Percentiles rank a stretch among this genome's conserved stretches.
Evolutionary conservation across 2,888 invertebrate species (phyloP).

Genomic region (Cryptocheilus praepositus): DNA sequence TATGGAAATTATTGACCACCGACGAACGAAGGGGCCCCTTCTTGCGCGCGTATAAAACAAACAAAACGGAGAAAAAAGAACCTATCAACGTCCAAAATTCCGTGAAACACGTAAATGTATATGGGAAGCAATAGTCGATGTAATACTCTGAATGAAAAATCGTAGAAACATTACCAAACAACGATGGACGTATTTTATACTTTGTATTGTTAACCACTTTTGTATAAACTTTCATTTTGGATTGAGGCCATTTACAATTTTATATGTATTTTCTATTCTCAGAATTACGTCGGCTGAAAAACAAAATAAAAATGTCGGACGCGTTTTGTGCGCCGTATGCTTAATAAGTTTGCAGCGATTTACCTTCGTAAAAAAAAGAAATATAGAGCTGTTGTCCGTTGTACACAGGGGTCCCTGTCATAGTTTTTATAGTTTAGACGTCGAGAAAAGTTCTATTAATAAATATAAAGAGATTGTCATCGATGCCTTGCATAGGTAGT

Average conservation of each 20-base stretch:
- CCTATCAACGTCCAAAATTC: not conserved
- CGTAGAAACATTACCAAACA: conserved; percentile 42
- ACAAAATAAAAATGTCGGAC: not conserved
- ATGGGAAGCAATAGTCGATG: too few relatives aligned
- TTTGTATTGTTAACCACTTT: conserved; percentile 50
- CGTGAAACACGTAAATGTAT: too few relatives aligned
- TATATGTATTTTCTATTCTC: conserved; percentile 63
- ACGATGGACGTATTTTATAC: conserved; percentile 66
- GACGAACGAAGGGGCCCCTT: conserved; percentile 55
- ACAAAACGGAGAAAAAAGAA: conserved; percentile 10
- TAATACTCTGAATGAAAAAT: not conserved
- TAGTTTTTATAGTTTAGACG: conserved; percentile 35
- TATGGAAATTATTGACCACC: conserved; percentile 46
- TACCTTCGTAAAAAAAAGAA: conserved; percentile 20
- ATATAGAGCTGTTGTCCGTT: conserved; percentile 24
- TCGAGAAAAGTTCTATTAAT: conserved; percentile 29
- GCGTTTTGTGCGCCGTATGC: conserved; percentile 19
- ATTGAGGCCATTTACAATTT: conserved; percentile 58
- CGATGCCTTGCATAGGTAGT: conserved; percentile 67
- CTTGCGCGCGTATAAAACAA: conserved; percentile 20
- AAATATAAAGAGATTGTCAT: conserved; percentile 57
- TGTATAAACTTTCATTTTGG: conserved; percentile 50
- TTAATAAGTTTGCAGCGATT: conserved; percentile 39
- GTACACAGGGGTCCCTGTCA: conserved; percentile 55
- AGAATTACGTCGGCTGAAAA: conserved; percentile 13